Evolutionary conservation across 2,797 vertebrate genomes (phyloP), one percentile per base, ranked within the genome.

Genomic region (Labeo calbasu): DNA sequence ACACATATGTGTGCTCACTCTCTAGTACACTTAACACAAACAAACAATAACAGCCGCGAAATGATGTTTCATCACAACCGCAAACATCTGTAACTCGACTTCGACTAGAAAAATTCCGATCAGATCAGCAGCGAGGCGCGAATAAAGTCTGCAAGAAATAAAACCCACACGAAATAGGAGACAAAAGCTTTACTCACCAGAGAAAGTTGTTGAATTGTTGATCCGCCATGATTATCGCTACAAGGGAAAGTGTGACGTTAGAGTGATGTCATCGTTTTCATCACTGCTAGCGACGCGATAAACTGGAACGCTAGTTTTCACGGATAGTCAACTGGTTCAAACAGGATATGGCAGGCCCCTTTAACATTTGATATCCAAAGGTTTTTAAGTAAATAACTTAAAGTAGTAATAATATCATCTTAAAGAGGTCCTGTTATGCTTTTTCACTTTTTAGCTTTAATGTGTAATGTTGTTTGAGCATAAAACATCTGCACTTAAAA

Each of bases 141-240:
- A 25, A 19, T 9, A 40, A 10, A 43, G 9, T 36, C 77, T 51
- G 23, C 17, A 36, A 2, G 65, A 43, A 28, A 59, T 40, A 11
- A 32, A 3, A 17, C 15, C 12, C 4, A 9, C 2, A 12, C 14
- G 28, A 51, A 72, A 9, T 1, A 4, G 3, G 21, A 84, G 65
- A 77, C 66, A 69, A 15, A 51, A 46, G 57, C 57, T 79, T 40
- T 51, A 88, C 87, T 88, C 72, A 90, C 85, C 87, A 89, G 50
- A 79, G 78, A 89, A 89, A 89, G 68, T 89, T 86, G 53, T 66
- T 82, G 81, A 84, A 81, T 77, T 89, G 84, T 84, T 85, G 81
- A 85, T 91, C 87, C 90, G 88, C 90, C 90, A 90, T 90, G 83
- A 88, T 86, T 86, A 83, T 86, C 83, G 87, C 73, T 55, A 43